Evolutionary conservation across 2,888 invertebrate species (phyloP), one percentile per base, ranked within the genome.

Genomic region (Podabrus alpinus): DNA sequence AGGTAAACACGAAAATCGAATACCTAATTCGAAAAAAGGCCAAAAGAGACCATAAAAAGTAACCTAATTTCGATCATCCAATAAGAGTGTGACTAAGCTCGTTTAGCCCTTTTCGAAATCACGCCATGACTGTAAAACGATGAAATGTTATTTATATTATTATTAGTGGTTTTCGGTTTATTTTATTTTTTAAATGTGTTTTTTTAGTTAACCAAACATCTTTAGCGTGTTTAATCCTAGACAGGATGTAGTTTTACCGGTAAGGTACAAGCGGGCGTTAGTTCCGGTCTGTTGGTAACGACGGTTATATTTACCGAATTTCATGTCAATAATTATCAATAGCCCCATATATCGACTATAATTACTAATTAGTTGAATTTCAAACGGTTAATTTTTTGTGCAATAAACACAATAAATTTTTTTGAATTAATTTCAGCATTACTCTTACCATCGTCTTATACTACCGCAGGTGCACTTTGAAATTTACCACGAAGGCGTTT

Each of bases 251-350:
- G 17, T 69, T 69, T 68, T 64, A 69, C 69, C 69, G 69, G 69
- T 69, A 69, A 69, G 60, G 69, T 69, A 69, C 69, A 29, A 29
- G 29, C 67, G 59, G 25, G 59, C 69, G 59, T 69, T 69, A 69
- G 69, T 69, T 69, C 69, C 69, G 69, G 69, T 69, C 69, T 69
- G 69, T 21, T 60, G 25, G 59, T 59, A 69, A 69, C 69, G 69
- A 21, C 69, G 69, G 69, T 69, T 69, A 69, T 15, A 61, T 73
- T 75, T 73, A 62, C 68, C 59, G 59, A 69, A 69, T 69, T 69
- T 60, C 60, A 69, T 60, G 71, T 68, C 69, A 69, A 72, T 69
- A 78, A 73, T 67, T 71, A 74, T 70, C 73, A 73, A 72, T 74
- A 66, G 72, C 73, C 75, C 75, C 75, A 62, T 67, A 15, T 29